Evolutionary conservation across 2,113 vertebrate genomes (phyloP), one percentile per base, ranked within the genome.

Genomic region (Syngnathoides biaculeatus): DNA sequence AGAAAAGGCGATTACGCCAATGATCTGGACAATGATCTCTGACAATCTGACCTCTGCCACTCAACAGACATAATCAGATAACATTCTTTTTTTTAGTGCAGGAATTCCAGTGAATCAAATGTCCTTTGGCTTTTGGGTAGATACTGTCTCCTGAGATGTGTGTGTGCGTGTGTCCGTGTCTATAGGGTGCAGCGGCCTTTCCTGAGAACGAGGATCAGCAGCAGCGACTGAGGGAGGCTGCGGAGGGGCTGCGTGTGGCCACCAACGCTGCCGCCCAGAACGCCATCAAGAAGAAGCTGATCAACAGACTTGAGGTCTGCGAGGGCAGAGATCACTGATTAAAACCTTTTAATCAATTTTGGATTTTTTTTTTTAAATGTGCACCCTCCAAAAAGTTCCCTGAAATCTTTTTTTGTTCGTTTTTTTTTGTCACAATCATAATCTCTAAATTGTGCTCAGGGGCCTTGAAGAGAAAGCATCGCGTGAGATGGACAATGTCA

Each of bases 121-220:
- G 19, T 15, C 30, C 10, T 14, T 5, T 24, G n/a, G 39, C 27
- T 55, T 6, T 57, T 58, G 27, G 14, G 56, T 58, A 38, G 57
- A 59, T 59, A 1, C 17, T 73, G 66, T 74, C 22, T 64, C 14
- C 59, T 22, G 20, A 40, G 4, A 40, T 40, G 22, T 26, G 22
- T 26, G 6, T 57, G 45, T 65, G 45, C 59, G 20, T 42, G 20
- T 65, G 4, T 67, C n/a, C n/a, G 12, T 64, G 14, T 65, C 55
- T 10, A 53, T 68, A 99, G 97, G 97, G 97, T 4, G 97, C 97
- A 30, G 97, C 97, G 6, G 97, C 96, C 0, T 96, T 97, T 64
- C 97, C 97, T 4, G 97, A 98, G 69, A 99, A 97, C 1, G 96
- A 98, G 82, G 96, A 97, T 82, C 97, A 99, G 68, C 97, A 98